Evolutionary conservation across 1,140 invertebrate species (phyloP).

Genomic region (Pogonomyrmex barbatus): DNA sequence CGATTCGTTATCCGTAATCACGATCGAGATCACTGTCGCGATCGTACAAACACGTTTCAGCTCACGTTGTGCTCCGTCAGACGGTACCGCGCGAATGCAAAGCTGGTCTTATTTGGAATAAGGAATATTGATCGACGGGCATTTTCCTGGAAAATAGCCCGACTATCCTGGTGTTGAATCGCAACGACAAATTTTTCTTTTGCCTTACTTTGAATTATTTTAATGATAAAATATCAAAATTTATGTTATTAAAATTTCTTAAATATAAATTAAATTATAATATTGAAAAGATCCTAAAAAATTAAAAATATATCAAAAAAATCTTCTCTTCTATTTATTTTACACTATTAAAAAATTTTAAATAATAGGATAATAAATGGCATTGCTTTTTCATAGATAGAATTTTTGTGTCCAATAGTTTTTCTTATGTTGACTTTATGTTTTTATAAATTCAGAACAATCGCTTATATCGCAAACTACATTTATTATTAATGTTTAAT

Average conservation of each 20-base stretch:
- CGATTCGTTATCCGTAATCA: slow-evolving; percentile 36
- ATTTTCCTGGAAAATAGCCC: background rate
- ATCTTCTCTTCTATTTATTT: no score
- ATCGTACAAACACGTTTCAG: slow-evolving; percentile 3
- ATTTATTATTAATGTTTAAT: no score
- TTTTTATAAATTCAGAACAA: no score
- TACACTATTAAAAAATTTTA: no score
- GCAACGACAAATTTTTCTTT: background rate
- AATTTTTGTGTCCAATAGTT: no score
- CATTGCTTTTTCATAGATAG: no score
- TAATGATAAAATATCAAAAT: background rate
- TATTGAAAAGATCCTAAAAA: background rate
- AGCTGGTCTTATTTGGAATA: background rate
- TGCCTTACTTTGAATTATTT: background rate
- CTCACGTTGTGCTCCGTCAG: background rate
- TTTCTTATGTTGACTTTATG: no score
- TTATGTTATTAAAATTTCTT: background rate
- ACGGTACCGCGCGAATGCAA: slow-evolving; percentile 8
- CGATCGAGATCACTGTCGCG: background rate
- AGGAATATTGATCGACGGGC: background rate
- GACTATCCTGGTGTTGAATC: background rate
- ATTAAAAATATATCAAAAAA: no score
- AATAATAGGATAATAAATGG: no score
- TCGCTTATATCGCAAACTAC: no score
- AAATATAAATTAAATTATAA: background rate